These are phyloP conservation scores for Amazona vittata DNA, from an alignment of 2,113 vertebrate genomes.

Conservation along the genomic window DNA sequence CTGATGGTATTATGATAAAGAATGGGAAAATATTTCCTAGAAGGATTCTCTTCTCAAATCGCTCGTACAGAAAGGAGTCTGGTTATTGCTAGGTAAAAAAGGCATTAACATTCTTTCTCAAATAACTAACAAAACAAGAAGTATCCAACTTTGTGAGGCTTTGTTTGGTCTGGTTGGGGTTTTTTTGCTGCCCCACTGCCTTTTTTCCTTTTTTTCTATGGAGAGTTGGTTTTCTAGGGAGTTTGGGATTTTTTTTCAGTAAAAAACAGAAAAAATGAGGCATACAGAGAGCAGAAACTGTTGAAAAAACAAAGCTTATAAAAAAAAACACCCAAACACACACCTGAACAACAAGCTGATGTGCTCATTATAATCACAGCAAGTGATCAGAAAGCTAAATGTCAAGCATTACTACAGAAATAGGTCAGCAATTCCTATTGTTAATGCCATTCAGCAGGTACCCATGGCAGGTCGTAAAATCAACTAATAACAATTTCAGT, in stretches of 20 bases:
- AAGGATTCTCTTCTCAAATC: background rate
- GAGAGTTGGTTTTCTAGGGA: too few relatives aligned
- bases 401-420: background rate
- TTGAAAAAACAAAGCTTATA: background rate
- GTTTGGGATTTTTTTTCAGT: background rate
- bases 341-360: background rate
- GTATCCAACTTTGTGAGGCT: background rate
- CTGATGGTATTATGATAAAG: background rate
- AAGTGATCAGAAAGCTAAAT: background rate
- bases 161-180: background rate
- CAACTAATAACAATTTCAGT: background rate
- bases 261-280: background rate
- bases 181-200: background rate
- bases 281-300: background rate
- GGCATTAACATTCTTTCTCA: background rate
- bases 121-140: background rate
- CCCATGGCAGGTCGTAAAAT: background rate
- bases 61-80: background rate
- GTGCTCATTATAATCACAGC: background rate
- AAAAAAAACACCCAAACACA: background rate
- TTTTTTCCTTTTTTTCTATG: too few relatives aligned
- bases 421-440: background rate
- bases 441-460: constrained; percentile 18
- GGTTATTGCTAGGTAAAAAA: background rate
- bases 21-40: background rate